These are phyloP conservation scores for Latheticus oryzae DNA, from an alignment of 2,888 invertebrate genomes.

Conservation along the genomic window DNA sequence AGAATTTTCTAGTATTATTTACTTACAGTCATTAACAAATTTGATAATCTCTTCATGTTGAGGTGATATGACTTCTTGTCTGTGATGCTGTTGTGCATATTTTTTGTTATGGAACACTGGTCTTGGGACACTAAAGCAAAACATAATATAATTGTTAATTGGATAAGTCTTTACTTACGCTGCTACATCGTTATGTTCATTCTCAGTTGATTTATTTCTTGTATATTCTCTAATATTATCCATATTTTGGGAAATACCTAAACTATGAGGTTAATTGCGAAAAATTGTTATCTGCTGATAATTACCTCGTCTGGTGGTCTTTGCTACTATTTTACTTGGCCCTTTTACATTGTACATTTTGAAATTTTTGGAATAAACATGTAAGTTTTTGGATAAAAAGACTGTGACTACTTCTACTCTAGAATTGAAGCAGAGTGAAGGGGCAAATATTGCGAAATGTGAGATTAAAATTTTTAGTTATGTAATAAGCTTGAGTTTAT, in stretches of 20 bases:
- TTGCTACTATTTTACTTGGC: conserved; percentile 88
- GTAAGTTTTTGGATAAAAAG: too few relatives aligned
- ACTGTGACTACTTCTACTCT: conserved; percentile 1
- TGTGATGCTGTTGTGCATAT: conserved; percentile 64
- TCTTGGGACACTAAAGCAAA: conserved; percentile 79
- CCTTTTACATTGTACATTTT: conserved; percentile 89
- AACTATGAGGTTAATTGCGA: conserved; percentile 49
- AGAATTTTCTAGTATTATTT: background rate
- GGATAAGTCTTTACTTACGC: conserved; percentile 67
- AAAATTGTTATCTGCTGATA: conserved; percentile 25
- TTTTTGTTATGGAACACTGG: conserved; percentile 80
- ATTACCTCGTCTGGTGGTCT: conserved; percentile 79
- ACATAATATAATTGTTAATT: conserved; percentile 30
- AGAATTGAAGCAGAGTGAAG: conserved; percentile 15
- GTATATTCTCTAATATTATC: conserved; percentile 81
- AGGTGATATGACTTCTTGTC: conserved; percentile 75
- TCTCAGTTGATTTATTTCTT: conserved; percentile 75
- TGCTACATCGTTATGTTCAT: conserved; percentile 75
- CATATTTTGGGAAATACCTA: conserved; percentile 84
- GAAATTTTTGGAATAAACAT: conserved; percentile 2
- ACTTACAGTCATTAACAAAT: conserved; percentile 87
- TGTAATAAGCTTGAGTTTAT: too few relatives aligned
- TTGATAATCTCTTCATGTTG: conserved; percentile 90
- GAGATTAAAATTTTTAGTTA: too few relatives aligned
- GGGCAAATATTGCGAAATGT: too few relatives aligned